Evolutionary conservation across 2,888 invertebrate species (phyloP), one percentile per base, ranked within the genome.

Genomic region (Hirtodrosophila alboralis): DNA sequence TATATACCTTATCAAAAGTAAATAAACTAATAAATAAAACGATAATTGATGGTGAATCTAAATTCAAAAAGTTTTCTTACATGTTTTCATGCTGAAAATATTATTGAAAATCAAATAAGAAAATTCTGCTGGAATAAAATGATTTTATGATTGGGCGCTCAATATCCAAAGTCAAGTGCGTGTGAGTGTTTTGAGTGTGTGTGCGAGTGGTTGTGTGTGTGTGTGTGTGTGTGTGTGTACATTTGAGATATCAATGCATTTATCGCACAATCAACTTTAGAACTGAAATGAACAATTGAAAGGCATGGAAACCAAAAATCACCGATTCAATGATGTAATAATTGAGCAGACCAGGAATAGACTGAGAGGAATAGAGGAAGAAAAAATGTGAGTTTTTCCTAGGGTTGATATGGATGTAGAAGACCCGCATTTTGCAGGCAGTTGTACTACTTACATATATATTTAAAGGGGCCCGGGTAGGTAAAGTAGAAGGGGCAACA

Each of bases 251-350:
- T 56, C 58, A 52, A 69, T 68, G 51, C 69, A 52, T 27, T 77
- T 68, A 76, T 69, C 65, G 44, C 58, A 69, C 59, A 61, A 58
- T 69, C 49, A 75, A 68, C 49, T 51, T 44, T 37, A 26, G 45
- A 64, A 49, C 9, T 41, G 23, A 43, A 36, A 33, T 26, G 14
- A 61, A 51, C 53, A 66, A 66, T 65, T 58, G 65, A 65, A 65
- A 57, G n/a, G 64, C 45, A 52, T 51, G 57, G 38, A 53, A 58
- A 63, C 30, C 33, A 33, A 40, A 62, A 68, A 68, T 68, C 68
- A 43, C 52, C 45, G 63, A 53, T 47, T 23, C 57, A 56, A 63
- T 47, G 48, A 72, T 59, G 52, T 58, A 69, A 73, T 74, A 76
- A 76, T 77, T 70, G 56, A 62, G 28, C 27, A 14, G 37, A 38